Conservation (phyloP, 2,113 vertebrate species). For the Amphilophus citrinellus region DNA sequence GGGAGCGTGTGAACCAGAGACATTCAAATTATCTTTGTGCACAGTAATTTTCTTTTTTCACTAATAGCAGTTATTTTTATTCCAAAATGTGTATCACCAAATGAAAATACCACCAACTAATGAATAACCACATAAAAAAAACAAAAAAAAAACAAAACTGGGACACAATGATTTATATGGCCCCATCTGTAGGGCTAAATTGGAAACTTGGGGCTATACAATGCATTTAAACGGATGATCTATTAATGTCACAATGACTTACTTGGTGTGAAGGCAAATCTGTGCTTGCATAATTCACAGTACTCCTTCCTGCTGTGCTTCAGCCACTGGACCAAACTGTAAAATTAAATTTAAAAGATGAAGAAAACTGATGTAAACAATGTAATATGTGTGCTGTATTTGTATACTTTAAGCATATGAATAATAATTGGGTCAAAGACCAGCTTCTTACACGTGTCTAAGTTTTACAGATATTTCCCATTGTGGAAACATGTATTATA, state of each 20-base stretch:
- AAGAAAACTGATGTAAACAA: neutral
- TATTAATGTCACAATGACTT: constrained; percentile 77
- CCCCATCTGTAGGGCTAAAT: neutral
- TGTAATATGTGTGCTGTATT: neutral
- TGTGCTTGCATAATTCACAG: constrained; percentile 99
- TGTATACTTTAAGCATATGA: neutral
- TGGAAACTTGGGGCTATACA: neutral
- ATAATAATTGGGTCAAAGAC: neutral
- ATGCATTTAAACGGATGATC: constrained; percentile 5
- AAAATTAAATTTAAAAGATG: constrained; percentile 50
- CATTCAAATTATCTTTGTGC: neutral
- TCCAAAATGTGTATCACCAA: neutral
- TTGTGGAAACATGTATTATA: neutral
- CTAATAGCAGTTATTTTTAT: neutral
- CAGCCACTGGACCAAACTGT: constrained; percentile 99
- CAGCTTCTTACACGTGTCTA: neutral
- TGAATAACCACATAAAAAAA: neutral
- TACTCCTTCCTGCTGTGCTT: constrained; percentile 99
- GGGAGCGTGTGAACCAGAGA: neutral
- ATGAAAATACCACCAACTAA: neutral
- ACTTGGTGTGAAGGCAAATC: constrained; percentile 99
- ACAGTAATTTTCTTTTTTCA: neutral
- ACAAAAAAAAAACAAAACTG: too few relatives aligned
- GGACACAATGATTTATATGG: neutral
- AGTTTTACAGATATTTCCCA: neutral